phyloP scores from a whole-genome alignment of 2,888 invertebrate genomes.

The Holacanthella duospinosa region DNA sequence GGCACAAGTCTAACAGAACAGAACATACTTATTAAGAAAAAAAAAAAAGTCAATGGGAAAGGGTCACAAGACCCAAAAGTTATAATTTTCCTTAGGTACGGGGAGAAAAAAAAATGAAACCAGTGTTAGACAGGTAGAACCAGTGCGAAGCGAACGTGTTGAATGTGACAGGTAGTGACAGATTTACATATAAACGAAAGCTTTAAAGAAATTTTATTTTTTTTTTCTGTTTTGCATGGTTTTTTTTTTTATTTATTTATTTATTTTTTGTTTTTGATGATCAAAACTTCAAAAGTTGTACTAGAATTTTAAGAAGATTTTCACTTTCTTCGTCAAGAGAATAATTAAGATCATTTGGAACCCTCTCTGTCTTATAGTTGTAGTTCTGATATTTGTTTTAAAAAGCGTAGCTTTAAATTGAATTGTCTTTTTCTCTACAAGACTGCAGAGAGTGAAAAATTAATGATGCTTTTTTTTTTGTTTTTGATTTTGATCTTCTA shows the following conservation, averaged over 20 bases:
- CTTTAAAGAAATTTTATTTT: no score
- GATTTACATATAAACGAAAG: no score
- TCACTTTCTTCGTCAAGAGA: no score
- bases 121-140: no score
- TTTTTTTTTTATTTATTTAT: no score
- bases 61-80: not conserved
- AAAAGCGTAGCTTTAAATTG: not conserved
- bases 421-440: not conserved
- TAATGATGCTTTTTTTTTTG: slow-evolving; percentile 7
- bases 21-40: no score
- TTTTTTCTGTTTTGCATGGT: no score
- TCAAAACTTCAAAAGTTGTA: not conserved
- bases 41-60: not conserved
- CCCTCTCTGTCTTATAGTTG: not conserved
- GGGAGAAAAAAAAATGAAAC: not conserved
- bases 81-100: not conserved
- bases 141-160: no score
- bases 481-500: slow-evolving; percentile 25
- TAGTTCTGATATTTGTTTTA: not conserved
- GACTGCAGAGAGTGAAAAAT: slow-evolving; percentile 10
- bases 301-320: not conserved
- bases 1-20: no score
- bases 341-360: not conserved
- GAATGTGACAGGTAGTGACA: no score
- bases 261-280: not conserved